phyloP scores from a whole-genome alignment of 2,797 vertebrate genomes.

The Tinamus major region DNA sequence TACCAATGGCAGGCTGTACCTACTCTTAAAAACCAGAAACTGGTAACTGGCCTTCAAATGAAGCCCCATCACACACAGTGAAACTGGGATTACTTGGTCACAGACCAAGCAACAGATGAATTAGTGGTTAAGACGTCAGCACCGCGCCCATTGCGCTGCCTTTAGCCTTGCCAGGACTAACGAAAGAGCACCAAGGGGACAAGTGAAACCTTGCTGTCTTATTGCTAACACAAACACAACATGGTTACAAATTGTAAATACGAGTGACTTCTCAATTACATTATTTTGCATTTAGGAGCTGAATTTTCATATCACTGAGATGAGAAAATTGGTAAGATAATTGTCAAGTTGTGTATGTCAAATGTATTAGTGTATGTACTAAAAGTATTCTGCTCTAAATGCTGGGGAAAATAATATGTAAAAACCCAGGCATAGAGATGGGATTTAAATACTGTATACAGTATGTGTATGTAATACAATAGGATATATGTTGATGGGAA shows the following conservation, averaged over 20 bases:
- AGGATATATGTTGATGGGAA: not conserved
- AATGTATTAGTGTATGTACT: conserved; percentile 16
- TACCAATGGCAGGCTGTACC: not conserved
- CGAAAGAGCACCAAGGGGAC: not conserved
- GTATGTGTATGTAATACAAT: conserved; percentile 20
- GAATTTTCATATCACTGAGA: not conserved
- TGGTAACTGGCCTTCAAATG: not conserved
- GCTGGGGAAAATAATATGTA: conserved; percentile 47
- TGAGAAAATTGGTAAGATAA: conserved; percentile 31
- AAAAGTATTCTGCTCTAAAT: conserved; percentile 60
- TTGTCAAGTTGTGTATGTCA: conserved; percentile 31
- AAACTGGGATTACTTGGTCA: not conserved
- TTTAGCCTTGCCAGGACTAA: not conserved
- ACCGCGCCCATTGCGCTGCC: not conserved
- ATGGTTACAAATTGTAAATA: not conserved
- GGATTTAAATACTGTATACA: conserved; percentile 14
- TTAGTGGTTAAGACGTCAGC: not conserved
- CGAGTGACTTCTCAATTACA: not conserved
- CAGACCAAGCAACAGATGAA: not conserved
- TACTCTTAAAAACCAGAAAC: not conserved
- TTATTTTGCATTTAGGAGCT: not conserved
- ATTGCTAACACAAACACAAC: not conserved
- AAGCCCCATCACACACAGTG: not conserved
- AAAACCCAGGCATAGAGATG: not conserved
- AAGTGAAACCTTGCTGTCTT: not conserved